Conservation (phyloP, 2,888 invertebrate species). For the Ochropleura leucogaster region DNA sequence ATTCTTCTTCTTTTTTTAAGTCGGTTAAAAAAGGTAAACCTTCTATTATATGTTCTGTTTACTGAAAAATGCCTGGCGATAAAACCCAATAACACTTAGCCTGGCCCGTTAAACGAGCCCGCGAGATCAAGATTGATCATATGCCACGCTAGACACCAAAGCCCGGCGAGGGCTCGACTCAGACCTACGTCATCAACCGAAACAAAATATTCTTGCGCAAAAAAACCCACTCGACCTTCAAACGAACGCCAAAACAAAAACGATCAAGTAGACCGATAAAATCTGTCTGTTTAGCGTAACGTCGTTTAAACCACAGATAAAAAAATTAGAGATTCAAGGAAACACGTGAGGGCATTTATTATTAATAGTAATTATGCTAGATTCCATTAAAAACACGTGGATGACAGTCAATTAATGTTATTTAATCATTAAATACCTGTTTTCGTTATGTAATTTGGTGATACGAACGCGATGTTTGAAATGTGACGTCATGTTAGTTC, state of each 20-base stretch:
- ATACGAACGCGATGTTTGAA: constrained; percentile 49
- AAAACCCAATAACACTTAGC: neutral
- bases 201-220: constrained; percentile 12
- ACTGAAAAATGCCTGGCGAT: neutral
- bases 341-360: constrained; percentile 55
- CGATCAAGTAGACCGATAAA: constrained; percentile 3
- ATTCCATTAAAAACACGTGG: constrained; percentile 51
- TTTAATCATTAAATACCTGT: constrained; percentile 54
- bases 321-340: constrained; percentile 30
- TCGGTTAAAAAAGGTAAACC: too few relatives aligned
- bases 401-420: constrained; percentile 51
- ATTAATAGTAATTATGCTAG: constrained; percentile 27
- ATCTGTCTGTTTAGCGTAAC: constrained; percentile 24
- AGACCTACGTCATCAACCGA: constrained; percentile 12
- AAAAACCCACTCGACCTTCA: constrained; percentile 47
- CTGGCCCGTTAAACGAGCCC: neutral
- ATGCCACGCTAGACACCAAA: neutral
- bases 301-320: constrained; percentile 36
- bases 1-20: too few relatives aligned
- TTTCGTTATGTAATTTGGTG: constrained; percentile 55
- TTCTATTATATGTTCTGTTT: too few relatives aligned
- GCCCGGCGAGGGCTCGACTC: neutral
- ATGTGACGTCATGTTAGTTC: constrained; percentile 51
- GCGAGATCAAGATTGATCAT: neutral
- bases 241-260: constrained; percentile 40